Base-by-base conservation (phyloP, 2,113 vertebrate genomes). In the Physeter macrocephalus region DNA sequence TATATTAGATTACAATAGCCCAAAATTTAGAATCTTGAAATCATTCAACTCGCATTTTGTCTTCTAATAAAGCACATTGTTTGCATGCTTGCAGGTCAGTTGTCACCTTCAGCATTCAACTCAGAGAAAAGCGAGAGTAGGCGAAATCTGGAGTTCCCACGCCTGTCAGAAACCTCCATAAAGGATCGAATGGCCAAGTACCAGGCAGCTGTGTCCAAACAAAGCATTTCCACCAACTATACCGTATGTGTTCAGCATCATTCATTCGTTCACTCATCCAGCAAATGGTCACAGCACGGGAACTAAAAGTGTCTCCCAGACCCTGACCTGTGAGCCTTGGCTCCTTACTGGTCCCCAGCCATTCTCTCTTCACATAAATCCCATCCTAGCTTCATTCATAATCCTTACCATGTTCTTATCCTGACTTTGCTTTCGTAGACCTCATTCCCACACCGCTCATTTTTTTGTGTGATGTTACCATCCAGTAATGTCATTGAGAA, bases 151-250 rank as follows among this genome's bases (percentile, higher is more conserved):
- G 99, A 99, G 85, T 95, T 98, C 64, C 98, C 99, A 18, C 98
- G 98, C 52, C 97, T 99, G 0, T 98, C 99, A 0, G 99, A 99
- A 86, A 99, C 99, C 0, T 99, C 99, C 0, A 99, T 99, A 75
- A 99, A 99, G 96, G 99, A 99, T 96, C 98, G 99, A 95, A 99
- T 99, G 99, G 99, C 99, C 2, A 99, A 99, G 93, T 99, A 99
- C 93, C 99, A 99, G 98, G 99, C 99, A 23, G 99, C 99, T 69
- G 98, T 99, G 97, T 99, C 99, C 96, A 99, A 99, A 98, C 99
- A 99, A 97, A 99, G 97, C 84, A 97, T 83, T 1, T 91, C 96
- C 62, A 62, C 85, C 75, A 99, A 69, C 96, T 97, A 90, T 27
- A 2, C 2, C 88, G 99, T 99, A 98, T 94, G 98, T 98, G 88